Evolutionary conservation across 2,888 invertebrate species (phyloP), one percentile per base, ranked within the genome.

Genomic region (Aspidiotus rigidus): DNA sequence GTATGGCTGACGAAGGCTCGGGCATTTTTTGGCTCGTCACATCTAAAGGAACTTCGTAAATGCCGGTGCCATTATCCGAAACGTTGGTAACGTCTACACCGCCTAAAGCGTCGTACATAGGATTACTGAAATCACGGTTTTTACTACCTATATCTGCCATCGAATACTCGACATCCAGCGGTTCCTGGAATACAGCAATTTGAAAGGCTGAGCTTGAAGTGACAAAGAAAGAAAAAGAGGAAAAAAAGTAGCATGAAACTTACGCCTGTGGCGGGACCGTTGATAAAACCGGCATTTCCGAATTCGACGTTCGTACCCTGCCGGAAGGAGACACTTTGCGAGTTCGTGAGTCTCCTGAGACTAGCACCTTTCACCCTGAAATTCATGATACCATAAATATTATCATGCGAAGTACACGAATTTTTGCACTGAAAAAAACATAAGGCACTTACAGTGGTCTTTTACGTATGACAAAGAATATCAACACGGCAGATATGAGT

Each of bases 231-330:
- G 15, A 7, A 13, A 15, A n/a, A n/a, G n/a, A n/a, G n/a, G n/a
- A n/a, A n/a, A 41, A 9, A 62, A 62, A 42, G 5, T 15, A 44
- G 42, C 9, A 53, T 28, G 53, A 41, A n/a, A 74, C 74, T 72
- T 75, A 80, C 80, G 77, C 78, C 79, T 76, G 79, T 75, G 63
- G 79, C 79, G 8, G 79, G 78, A 7, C 76, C 76, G 70, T 76
- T 77, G 60, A 72, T 74, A 72, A 77, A 77, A 28, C 80, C 77
- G 8, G 80, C 77, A 15, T 82, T 80, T 53, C 85, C 85, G 80
- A 94, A 93, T 80, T 94, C 93, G 57, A 94, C 93, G 79, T 94
- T 94, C 66, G 92, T 93, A 66, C 94, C 94, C 77, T 90, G 92
- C 41, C 94, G 84, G 84, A 94, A 94, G 61, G 93, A 92, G 16